Evolutionary conservation across 2,797 vertebrate species (phyloP).

Genomic region (Rhinoraja longicauda): DNA sequence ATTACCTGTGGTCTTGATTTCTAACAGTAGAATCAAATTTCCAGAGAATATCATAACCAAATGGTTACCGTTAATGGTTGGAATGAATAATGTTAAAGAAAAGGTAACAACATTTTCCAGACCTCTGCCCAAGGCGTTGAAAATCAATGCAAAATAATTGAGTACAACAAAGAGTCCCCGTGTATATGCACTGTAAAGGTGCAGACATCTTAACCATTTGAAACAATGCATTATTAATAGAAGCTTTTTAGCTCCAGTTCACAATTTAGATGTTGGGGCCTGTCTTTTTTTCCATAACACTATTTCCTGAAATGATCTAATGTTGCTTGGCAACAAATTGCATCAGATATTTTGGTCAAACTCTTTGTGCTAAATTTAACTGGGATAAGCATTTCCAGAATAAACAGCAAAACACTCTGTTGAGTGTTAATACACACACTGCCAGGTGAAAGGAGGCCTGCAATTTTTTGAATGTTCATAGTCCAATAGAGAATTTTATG

Average conservation of each 20-base stretch:
- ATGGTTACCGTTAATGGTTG: neutral
- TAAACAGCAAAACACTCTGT: neutral
- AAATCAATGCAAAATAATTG: neutral
- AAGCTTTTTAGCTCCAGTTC: neutral
- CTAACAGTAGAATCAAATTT: neutral
- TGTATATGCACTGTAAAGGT: neutral
- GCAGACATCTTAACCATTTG: neutral
- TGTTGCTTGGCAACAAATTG: neutral
- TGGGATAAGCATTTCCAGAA: neutral
- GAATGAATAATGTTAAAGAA: neutral
- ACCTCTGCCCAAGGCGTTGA: neutral
- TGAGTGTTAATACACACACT: neutral
- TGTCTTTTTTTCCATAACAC: too few species aligned
- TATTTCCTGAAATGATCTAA: neutral
- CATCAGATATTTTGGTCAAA: neutral
- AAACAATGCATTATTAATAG: neutral
- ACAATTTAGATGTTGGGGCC: neutral
- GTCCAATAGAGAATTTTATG: neutral
- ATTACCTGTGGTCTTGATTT: neutral
- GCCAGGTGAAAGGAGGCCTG: neutral
- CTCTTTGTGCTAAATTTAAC: neutral
- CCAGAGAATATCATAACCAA: neutral
- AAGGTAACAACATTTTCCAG: neutral
- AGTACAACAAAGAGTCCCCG: neutral
- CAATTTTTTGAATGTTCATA: neutral